These are phyloP conservation scores for Formica exsecta DNA, from an alignment of 1,140 invertebrate genomes.

Conservation along the genomic window DNA sequence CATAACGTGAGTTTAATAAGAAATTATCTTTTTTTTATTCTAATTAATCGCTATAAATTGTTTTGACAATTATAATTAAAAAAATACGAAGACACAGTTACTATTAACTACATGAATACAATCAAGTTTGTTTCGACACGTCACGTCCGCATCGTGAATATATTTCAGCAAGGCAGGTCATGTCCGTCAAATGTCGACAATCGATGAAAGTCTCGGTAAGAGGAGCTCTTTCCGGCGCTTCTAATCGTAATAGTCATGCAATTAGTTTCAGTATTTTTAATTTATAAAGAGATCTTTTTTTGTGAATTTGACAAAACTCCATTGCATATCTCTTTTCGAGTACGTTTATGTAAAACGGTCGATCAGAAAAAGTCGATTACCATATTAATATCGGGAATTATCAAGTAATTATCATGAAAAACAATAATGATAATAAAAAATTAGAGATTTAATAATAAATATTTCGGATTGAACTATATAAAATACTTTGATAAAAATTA, in stretches of 20 bases:
- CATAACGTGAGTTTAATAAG: not conserved
- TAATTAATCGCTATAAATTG: not conserved
- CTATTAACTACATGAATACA: slow-evolving; percentile 5
- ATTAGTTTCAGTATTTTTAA: slow-evolving; percentile 4
- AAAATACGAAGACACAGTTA: not conserved
- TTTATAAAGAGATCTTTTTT: slow-evolving; percentile 46
- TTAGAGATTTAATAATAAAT: not conserved
- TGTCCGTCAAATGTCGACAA: slow-evolving; percentile 33
- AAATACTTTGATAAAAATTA: no score
- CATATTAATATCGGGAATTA: not conserved
- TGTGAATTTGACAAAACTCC: slow-evolving; percentile 22
- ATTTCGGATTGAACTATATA: not conserved
- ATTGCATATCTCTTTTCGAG: not conserved
- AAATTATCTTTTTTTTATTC: not conserved
- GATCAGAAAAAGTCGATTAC: not conserved
- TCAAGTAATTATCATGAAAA: not conserved
- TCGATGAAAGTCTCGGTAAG: slow-evolving; percentile 29
- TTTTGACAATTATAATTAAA: not conserved
- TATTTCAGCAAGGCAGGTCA: slow-evolving; percentile 38
- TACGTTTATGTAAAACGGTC: not conserved
- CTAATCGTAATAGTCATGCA: slow-evolving; percentile 38
- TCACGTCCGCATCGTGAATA: slow-evolving; percentile 40
- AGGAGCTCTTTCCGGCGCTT: slow-evolving; percentile 4
- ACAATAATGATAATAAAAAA: not conserved
- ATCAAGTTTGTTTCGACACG: slow-evolving; percentile 19